Evolutionary conservation across 2,113 vertebrate genomes (phyloP).

Genomic region (Gasterosteus nipponicus): DNA sequence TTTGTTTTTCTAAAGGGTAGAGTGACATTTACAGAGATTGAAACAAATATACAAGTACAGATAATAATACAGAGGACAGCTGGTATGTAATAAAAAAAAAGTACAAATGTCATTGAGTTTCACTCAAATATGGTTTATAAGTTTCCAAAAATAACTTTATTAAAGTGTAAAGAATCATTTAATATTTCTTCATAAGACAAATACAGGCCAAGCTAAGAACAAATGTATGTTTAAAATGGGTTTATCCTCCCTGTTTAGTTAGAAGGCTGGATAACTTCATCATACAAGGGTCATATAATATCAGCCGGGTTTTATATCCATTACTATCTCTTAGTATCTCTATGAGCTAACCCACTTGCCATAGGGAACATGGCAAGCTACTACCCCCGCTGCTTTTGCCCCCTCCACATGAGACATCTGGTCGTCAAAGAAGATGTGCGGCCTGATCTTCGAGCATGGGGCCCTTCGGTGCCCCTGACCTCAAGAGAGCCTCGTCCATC

Average conservation of each 20-base stretch:
- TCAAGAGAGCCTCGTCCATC: constrained; percentile 92
- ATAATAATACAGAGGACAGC: background rate
- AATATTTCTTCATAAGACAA: background rate
- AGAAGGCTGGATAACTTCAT: too few relatives aligned
- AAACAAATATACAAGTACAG: background rate
- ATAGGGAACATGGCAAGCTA: constrained; percentile 93
- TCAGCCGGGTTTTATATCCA: too few relatives aligned
- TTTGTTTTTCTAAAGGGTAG: background rate
- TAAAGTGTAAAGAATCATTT: background rate
- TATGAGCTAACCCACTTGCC: constrained; percentile 83
- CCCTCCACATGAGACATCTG: constrained; percentile 97
- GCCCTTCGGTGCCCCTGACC: constrained; percentile 93
- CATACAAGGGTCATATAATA: too few relatives aligned
- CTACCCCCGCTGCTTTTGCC: constrained; percentile 89
- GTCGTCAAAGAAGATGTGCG: constrained; percentile 97
- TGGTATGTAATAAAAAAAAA: background rate
- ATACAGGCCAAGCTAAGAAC: background rate
- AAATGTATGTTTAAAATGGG: constrained; percentile 19
- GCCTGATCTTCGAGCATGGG: constrained; percentile 93
- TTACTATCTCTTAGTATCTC: constrained; percentile 41
- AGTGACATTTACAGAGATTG: background rate
- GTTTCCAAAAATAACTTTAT: constrained; percentile 6
- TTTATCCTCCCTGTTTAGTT: too few relatives aligned
- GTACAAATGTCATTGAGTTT: background rate
- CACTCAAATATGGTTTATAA: background rate